Evolutionary conservation across 2,113 vertebrate species (phyloP), one percentile per base, ranked within the genome.

Genomic region (Triplophysa dalaica): DNA sequence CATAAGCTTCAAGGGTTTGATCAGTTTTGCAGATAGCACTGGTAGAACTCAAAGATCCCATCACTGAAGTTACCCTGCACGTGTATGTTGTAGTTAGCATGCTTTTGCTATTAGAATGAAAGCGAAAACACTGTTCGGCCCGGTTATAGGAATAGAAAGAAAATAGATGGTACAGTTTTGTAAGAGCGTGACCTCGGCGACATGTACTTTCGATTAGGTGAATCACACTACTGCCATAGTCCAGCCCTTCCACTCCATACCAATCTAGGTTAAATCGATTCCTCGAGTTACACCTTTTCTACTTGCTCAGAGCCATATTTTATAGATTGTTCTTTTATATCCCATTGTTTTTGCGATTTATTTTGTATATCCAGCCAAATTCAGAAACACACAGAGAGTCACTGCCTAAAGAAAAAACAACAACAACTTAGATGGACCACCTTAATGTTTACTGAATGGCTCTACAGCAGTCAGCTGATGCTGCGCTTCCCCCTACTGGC

Each of bases 301-400:
- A 90, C 89, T 89, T 91, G 90, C 86, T 89, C 91, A 92, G 91
- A 93, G 93, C 92, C 92, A 93, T 94, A 93, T 93, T 92, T 92
- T 92, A 83, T 91, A 91, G 88, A 87, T 92, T 90, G 85, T 91
- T 92, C 80, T 90, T 90, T 92, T 90, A 70, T 88, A 90, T 85
- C 82, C 85, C 90, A 90, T 91, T 85, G 83, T 86, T 90, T 88
- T 73, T 66, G 54, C 72, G 19, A 12, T 54, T 80, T 74, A 29
- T 66, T 81, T 75, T 81, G 13, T 86, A 76, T 85, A 86, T 85
- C 87, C 84, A 81, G 84, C 86, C 85, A 84, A 65, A 87, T 90
- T 90, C 86, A 90, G 89, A 80, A 88, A 82, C 82, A 78, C 70
- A 80, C 85, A 77, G 82, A 88, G 85, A 87, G 88, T 92, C 91